Evolutionary conservation across 2,113 vertebrate species (phyloP), one percentile per base, ranked within the genome.

Genomic region (Pungitius pungitius): DNA sequence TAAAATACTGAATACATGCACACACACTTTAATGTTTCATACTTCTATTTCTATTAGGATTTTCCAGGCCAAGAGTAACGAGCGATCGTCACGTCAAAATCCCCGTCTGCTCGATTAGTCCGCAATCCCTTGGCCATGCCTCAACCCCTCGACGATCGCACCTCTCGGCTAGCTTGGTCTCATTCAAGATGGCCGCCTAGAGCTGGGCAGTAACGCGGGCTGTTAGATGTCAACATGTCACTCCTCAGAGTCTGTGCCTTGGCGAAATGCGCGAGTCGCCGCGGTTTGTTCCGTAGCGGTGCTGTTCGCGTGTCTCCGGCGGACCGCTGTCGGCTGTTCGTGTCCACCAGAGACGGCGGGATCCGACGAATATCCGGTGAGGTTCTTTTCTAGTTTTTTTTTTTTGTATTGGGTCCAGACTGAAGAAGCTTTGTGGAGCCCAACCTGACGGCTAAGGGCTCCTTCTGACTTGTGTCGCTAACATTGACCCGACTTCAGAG

Each of bases 161-260:
- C n/a, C 20, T n/a, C 2, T 77, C 78, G 70, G 80, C 55, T 88
- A 76, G 52, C 61, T 68, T 59, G 52, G 94, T 87, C 92, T 94
- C 1, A 0, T 81, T 65, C 54, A 91, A 93, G 42, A 95, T 95
- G 94, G 92, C 91, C 4, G 75, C 93, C 49, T 69, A 63, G 85
- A 85, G 86, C 47, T 6, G 0, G n/a, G 73, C 20, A 80, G 70
- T 81, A 90, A 90, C 77, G 93, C 79, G 90, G 90, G 90, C 82
- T 84, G 35, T 77, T 59, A 45, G 74, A 88, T 88, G 87, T 90
- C 86, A 92, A 91, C 87, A 95, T 95, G 94, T 94, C 93, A 39
- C 85, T 94, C 27, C 81, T 94, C 15, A 88, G 92, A 83, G 57
- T 92, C 0, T 90, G 89, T 83, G 78, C 88, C 62, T 87, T 91